These are phyloP conservation scores for Elymnias hypermnestra DNA, from an alignment of 1,140 invertebrate species.

Conservation along the genomic window DNA sequence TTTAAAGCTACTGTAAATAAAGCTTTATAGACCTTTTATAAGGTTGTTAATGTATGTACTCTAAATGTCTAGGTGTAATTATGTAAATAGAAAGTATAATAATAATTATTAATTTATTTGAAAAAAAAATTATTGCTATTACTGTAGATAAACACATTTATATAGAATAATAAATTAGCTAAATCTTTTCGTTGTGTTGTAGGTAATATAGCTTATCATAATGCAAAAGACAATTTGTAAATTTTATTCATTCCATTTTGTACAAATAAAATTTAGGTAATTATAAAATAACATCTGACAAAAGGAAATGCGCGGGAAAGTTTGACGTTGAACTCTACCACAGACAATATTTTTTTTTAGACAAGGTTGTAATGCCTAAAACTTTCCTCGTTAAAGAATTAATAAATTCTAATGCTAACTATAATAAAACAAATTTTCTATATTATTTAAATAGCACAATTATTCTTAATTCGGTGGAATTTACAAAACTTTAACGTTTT, in stretches of 20 bases:
- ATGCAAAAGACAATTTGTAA: slow-evolving; percentile 23
- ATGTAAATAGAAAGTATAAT: slow-evolving; percentile 21
- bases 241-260: slow-evolving; percentile 37
- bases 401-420: no score
- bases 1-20: no score
- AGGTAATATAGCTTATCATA: no score
- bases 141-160: background rate
- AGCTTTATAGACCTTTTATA: background rate
- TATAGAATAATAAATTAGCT: background rate
- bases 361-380: no score
- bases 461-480: no score
- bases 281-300: background rate
- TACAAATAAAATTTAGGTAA: slow-evolving; percentile 26
- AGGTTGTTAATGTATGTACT: background rate
- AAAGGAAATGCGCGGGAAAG: background rate
- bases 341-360: no score
- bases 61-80: slow-evolving; percentile 10
- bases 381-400: background rate
- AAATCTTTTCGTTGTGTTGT: background rate
- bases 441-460: no score
- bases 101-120: slow-evolving; percentile 21
- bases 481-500: no score
- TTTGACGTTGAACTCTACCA: no score
- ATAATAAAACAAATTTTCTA: no score
- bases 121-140: slow-evolving; percentile 5